Percentiles rank a stretch among this genome's conserved stretches.
Evolutionary conservation across 2,888 invertebrate species (phyloP).

Genomic region (Aleiodes leptofemur): DNA sequence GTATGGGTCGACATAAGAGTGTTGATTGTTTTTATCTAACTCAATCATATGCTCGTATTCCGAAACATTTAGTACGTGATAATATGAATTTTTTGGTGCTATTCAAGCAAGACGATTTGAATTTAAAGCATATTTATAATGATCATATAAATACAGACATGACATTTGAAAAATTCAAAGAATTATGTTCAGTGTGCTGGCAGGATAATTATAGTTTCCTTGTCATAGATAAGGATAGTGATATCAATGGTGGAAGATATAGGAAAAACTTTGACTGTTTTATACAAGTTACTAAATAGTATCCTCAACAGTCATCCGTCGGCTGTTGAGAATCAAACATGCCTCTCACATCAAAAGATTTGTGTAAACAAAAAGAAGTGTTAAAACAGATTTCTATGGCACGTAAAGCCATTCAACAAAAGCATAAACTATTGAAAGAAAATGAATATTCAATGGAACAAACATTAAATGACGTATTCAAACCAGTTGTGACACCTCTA

Average conservation of each 20-base stretch:
- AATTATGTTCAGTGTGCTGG: slow-evolving; percentile 57
- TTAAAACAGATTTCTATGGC: slow-evolving; percentile 45
- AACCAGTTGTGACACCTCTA: slow-evolving; percentile 41
- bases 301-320: no score
- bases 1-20: slow-evolving; percentile 48
- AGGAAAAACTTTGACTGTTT: slow-evolving; percentile 53
- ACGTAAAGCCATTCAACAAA: slow-evolving; percentile 51
- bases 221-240: slow-evolving; percentile 27
- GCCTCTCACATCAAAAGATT: slow-evolving; percentile 35
- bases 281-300: slow-evolving; percentile 32
- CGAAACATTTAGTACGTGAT: slow-evolving; percentile 58
- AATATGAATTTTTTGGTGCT: slow-evolving; percentile 56
- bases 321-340: slow-evolving; percentile 15
- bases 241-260: slow-evolving; percentile 51
- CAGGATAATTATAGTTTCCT: slow-evolving; percentile 42
- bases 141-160: slow-evolving; percentile 58
- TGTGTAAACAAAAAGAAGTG: neutral
- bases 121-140: slow-evolving; percentile 50
- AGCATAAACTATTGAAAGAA: slow-evolving; percentile 45
- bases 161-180: slow-evolving; percentile 53
- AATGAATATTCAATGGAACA: slow-evolving; percentile 32
- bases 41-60: slow-evolving; percentile 57
- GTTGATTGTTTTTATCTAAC: slow-evolving; percentile 54
- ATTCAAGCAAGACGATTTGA: slow-evolving; percentile 58
- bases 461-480: slow-evolving; percentile 45